phyloP scores from a whole-genome alignment of 92 coral and sea anemone species.

The Zoanthus sansibaricus region DNA sequence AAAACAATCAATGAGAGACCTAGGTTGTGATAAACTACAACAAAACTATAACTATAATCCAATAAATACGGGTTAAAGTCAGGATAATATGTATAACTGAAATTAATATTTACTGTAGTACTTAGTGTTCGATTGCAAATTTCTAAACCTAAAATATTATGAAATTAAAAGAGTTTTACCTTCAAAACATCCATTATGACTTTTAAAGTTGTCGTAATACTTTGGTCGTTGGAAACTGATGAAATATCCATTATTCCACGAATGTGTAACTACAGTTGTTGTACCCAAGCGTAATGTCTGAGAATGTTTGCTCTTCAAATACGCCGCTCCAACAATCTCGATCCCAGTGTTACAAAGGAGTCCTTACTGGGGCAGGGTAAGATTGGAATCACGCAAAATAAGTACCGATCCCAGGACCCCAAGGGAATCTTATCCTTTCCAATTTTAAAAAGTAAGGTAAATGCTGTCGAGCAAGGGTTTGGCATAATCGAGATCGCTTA shows the following conservation, averaged over 20 bases:
- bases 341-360: neutral
- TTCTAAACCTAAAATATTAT: neutral
- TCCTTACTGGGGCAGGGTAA: neutral
- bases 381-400: neutral
- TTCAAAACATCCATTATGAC: constrained; percentile 92
- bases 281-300: constrained; percentile 36
- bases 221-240: constrained; percentile 66
- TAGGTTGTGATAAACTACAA: neutral
- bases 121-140: neutral
- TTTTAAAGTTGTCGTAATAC: constrained; percentile 79
- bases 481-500: too few relatives aligned
- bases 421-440: too few relatives aligned
- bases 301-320: constrained; percentile 71
- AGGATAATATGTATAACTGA: neutral
- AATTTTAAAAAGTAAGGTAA: too few relatives aligned
- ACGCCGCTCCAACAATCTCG: constrained; percentile 77
- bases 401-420: too few relatives aligned
- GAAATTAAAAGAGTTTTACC: constrained; percentile 45
- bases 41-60: neutral
- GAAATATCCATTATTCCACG: constrained; percentile 33
- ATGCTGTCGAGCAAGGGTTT: too few relatives aligned
- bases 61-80: neutral
- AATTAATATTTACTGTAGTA: neutral
- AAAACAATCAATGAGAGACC: neutral
- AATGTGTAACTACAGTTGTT: neutral